phyloP scores from a whole-genome alignment of 1,140 invertebrate genomes.

The Drosophila pseudoananassae region DNA sequence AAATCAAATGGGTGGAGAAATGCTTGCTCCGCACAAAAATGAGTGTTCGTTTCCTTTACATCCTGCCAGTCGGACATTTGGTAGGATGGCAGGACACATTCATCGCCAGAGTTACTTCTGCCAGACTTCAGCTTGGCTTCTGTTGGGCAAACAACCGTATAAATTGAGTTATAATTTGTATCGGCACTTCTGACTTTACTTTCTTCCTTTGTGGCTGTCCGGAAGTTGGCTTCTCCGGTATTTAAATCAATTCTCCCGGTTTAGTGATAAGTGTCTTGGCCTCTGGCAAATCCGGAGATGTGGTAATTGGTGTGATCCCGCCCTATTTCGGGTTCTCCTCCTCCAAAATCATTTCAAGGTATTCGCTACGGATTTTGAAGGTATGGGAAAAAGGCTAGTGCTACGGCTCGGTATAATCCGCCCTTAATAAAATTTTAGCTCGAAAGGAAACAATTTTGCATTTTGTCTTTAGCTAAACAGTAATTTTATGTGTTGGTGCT shows the following conservation, averaged over 20 bases:
- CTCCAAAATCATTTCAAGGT: constrained; percentile 23
- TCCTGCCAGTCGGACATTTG: constrained; percentile 42
- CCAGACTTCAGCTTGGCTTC: constrained; percentile 42
- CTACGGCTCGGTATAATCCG: constrained; percentile 28
- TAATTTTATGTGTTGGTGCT: too few species aligned
- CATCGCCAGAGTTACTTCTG: constrained; percentile 50
- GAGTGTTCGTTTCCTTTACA: constrained; percentile 51
- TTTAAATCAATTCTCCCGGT: constrained; percentile 63
- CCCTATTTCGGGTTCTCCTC: constrained; percentile 11
- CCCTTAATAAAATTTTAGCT: constrained; percentile 4
- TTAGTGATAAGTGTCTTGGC: constrained; percentile 18
- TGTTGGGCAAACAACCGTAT: constrained; percentile 68
- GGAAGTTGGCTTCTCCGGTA: constrained; percentile 54
- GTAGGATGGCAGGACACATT: constrained; percentile 38
- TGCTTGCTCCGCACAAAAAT: constrained; percentile 68
- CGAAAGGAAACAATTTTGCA: background rate
- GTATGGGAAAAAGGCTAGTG: background rate
- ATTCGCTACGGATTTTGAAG: constrained; percentile 21
- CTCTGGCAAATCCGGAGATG: constrained; percentile 26
- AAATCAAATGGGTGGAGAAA: constrained; percentile 9
- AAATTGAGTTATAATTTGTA: constrained; percentile 76
- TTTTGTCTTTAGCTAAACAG: too few species aligned
- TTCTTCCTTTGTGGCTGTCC: constrained; percentile 16
- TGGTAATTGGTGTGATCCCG: constrained; percentile 57
- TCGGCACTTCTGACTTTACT: constrained; percentile 15